A percentile compares a stretch with the other conserved stretches of the same genome.
phyloP scores from a whole-genome alignment of 1,140 invertebrate genomes.

The Trichogramma pretiosum region DNA sequence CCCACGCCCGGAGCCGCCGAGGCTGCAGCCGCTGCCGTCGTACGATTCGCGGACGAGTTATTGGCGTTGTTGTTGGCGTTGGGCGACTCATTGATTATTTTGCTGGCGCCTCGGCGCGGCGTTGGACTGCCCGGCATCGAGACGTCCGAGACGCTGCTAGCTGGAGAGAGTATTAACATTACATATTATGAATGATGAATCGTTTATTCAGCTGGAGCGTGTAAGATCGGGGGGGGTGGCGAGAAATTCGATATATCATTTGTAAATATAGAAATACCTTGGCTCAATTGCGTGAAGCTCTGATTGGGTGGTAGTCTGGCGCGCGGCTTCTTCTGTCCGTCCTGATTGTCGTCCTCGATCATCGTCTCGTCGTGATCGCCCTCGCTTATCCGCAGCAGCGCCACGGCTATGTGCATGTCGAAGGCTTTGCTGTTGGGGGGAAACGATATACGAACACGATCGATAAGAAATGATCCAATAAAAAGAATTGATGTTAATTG shows the following conservation, averaged over 20 bases:
- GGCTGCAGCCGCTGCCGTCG: too few species aligned
- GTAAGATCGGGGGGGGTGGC: too few species aligned
- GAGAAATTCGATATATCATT: too few species aligned
- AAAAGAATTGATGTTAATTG: constrained; percentile 21
- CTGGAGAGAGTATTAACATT: too few species aligned
- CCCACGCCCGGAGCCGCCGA: too few species aligned
- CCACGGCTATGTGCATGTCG: constrained; percentile 85
- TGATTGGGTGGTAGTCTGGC: constrained; percentile 39
- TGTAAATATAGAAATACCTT: too few species aligned
- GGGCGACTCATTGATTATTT: constrained; percentile 39
- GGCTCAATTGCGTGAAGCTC: constrained; percentile 57
- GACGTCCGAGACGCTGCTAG: constrained; percentile 58
- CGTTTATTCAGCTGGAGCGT: not conserved
- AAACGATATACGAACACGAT: constrained; percentile 25
- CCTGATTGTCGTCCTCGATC: constrained; percentile 60
- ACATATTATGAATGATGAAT: not conserved
- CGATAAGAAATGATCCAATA: not conserved
- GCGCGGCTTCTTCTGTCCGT: constrained; percentile 35
- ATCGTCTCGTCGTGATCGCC: too few species aligned
- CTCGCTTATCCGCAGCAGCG: constrained; percentile 72
- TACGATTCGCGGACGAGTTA: too few species aligned
- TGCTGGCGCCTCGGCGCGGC: constrained; percentile 31
- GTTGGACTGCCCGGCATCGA: constrained; percentile 49
- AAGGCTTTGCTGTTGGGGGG: constrained; percentile 85
- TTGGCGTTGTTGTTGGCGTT: constrained; percentile 25